phyloP scores from a whole-genome alignment of 2,797 vertebrate genomes.

The Manis javanica region DNA sequence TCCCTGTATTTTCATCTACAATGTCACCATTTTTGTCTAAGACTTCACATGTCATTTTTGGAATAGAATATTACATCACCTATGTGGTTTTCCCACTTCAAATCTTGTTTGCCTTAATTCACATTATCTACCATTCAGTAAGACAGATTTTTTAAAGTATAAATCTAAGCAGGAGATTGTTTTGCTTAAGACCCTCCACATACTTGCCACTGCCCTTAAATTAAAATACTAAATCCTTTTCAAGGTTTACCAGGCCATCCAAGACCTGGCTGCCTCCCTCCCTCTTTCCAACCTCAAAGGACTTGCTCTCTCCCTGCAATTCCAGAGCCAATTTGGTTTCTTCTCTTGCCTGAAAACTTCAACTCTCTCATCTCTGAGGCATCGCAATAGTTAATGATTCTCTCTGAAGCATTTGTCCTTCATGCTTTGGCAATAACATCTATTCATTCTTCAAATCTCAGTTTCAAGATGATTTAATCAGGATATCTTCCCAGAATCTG shows the following conservation, averaged over 20 bases:
- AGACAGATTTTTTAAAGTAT: background rate
- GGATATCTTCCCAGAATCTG: background rate
- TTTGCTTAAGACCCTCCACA: background rate
- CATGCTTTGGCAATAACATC: background rate
- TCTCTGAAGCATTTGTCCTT: background rate
- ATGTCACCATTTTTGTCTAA: background rate
- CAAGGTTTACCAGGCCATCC: background rate
- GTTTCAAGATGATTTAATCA: background rate
- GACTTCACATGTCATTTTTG: background rate
- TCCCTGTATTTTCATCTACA: background rate
- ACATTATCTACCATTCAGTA: background rate
- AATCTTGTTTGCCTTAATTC: slow-evolving; percentile 1
- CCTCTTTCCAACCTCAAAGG: background rate
- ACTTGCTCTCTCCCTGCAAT: background rate
- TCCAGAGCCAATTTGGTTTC: background rate
- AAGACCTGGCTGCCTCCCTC: background rate
- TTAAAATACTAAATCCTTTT: background rate
- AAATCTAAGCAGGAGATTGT: background rate
- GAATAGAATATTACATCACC: background rate
- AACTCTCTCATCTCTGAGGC: background rate
- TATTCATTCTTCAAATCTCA: background rate
- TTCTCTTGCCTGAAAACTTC: background rate
- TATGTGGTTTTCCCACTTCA: background rate
- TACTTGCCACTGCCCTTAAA: background rate
- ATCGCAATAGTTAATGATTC: background rate